Evolutionary conservation across 2,797 vertebrate species (phyloP).

Genomic region (Erethizon dorsatum): DNA sequence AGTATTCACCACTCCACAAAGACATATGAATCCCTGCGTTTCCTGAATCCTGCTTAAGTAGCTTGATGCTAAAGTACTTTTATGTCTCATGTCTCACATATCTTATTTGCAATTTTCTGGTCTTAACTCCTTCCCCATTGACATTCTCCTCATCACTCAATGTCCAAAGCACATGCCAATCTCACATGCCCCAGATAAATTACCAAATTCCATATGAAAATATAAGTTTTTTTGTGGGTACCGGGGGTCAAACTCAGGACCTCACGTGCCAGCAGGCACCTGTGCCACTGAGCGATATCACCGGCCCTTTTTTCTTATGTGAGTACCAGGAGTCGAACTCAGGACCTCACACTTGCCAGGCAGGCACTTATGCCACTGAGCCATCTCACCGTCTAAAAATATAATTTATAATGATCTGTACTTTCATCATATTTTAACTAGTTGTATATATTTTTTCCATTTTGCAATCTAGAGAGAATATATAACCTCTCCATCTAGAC

Average conservation of each 20-base stretch:
- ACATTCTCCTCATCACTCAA: neutral
- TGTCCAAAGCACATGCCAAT: neutral
- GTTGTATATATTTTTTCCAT: neutral
- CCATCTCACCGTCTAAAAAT: too few species aligned
- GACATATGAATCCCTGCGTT: neutral
- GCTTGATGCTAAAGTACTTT: neutral
- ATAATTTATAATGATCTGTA: neutral
- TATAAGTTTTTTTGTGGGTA: neutral
- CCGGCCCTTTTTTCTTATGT: too few species aligned
- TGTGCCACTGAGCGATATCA: too few species aligned
- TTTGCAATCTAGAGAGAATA: neutral
- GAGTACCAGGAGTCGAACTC: too few species aligned
- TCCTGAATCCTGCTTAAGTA: neutral
- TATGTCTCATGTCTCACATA: neutral
- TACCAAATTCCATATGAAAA: neutral
- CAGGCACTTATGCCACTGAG: too few species aligned
- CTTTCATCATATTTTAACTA: neutral
- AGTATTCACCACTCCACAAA: neutral
- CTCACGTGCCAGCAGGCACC: too few species aligned
- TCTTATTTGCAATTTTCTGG: neutral
- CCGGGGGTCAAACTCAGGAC: too few species aligned
- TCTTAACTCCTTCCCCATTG: neutral
- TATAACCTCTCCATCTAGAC: neutral
- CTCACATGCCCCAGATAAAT: neutral
- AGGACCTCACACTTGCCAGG: too few species aligned